These are phyloP conservation scores for Onthophagus taurus DNA, from an alignment of 1,140 invertebrate species.

Conservation along the genomic window DNA sequence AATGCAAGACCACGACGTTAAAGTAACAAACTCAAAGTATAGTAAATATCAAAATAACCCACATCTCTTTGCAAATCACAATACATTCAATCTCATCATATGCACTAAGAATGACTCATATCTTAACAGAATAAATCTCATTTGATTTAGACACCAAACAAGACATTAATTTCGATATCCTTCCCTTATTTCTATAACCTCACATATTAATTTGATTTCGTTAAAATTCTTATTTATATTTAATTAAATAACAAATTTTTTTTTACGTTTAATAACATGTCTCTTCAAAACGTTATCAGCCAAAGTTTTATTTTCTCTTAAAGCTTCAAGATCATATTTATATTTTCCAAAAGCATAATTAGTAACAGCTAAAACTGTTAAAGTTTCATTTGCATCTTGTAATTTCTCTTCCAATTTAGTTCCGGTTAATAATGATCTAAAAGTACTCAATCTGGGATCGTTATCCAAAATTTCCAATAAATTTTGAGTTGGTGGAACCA, in stretches of 20 bases:
- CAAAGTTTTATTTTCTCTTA: conserved; percentile 38
- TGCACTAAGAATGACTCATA: too few species aligned
- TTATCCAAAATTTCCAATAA: conserved; percentile 38
- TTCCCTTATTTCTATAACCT: too few species aligned
- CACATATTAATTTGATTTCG: too few species aligned
- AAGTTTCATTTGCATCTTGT: conserved; percentile 32
- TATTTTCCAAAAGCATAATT: conserved; percentile 51
- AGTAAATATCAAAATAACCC: too few species aligned
- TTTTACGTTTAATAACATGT: conserved; percentile 43
- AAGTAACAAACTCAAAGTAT: too few species aligned
- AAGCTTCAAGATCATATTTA: conserved; percentile 34
- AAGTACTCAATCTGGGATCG: conserved; percentile 39
- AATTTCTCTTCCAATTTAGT: conserved; percentile 40
- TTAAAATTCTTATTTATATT: too few species aligned
- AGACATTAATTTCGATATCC: too few species aligned
- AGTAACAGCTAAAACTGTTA: conserved; percentile 53
- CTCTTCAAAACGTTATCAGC: conserved; percentile 39
- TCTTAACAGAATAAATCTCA: too few species aligned
- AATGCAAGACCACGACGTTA: too few species aligned
- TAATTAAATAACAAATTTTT: conserved; percentile 16
- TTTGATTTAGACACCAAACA: too few species aligned
- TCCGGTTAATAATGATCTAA: conserved; percentile 38
- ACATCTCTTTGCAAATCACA: too few species aligned
- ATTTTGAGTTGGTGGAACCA: conserved; percentile 43
- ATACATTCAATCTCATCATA: too few species aligned